Base-by-base conservation (phyloP, 2,797 vertebrate genomes). In the Octomys mimax region DNA sequence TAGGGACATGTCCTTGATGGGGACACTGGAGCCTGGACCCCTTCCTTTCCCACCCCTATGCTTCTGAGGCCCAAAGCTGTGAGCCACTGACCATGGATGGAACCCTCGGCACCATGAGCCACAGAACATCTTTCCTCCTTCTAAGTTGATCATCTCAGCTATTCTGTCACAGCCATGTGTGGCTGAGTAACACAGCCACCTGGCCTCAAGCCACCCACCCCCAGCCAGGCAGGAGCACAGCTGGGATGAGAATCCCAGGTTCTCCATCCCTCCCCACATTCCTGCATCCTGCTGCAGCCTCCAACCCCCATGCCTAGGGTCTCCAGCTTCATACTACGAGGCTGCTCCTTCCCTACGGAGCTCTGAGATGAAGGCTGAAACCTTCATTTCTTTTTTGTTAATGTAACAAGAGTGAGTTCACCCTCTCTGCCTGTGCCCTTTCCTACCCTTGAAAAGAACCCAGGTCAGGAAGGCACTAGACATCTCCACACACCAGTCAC, bases 331-430 rank as follows among this genome's bases (percentile, higher is more conserved):
- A 28, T 2, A 1, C 3, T n/a, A 22, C 0, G 1, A 11, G 73
- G 24, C 87, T 36, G 28, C 42, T 91, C 57, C 78, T 77, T 93
- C 11, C 1, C 95, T 36, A 5, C 2, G 4, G n/a, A 86, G 36
- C n/a, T 89, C 81, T 81, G 46, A n/a, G 87, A 52, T 52, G 57
- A 87, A 79, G 62, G 95, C 84, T 3, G 62, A 95, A n/a, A 66
- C 77, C 88, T 97, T 97, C 80, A 83, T 97, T 95, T 95, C 95
- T 96, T 96, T 92, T 92, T 97, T 89, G 97, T 96, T 70, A 87
- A 90, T 87, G 73, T 94, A 96, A 97, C 94, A 96, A 95, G 86
- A 86, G 4, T 0, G 54, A 96, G 81, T 97, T 87, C 82, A n/a
- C 62, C 31, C 80, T 90, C 52, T 52, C 89, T 96, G 94, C 91